A percentile compares a stretch with the other conserved stretches of the same genome.
Evolutionary conservation across 2,888 invertebrate genomes (phyloP).

Genomic region (Trisateles emortualis): DNA sequence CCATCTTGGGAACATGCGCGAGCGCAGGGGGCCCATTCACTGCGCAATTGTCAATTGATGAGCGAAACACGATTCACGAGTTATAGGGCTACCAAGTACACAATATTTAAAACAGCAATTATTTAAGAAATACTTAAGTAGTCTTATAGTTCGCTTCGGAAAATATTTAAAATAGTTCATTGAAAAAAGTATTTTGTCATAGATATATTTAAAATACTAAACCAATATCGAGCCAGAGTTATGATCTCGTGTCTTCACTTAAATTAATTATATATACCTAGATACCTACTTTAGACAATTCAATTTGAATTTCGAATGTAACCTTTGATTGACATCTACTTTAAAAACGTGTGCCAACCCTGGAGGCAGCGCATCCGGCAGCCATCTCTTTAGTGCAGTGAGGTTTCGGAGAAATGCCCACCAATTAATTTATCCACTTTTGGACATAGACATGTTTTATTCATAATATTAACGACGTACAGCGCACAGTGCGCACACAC

Average conservation of each 20-base stretch:
- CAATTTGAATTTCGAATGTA: background rate
- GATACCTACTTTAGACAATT: no score
- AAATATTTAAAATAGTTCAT: no score
- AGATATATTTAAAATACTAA: no score
- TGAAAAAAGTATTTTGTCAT: no score
- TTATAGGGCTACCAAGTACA: conserved; percentile 48
- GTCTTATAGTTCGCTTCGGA: no score
- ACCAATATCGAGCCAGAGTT: no score
- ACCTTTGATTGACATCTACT: background rate
- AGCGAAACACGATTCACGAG: conserved; percentile 60
- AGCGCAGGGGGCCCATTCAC: conserved; percentile 76
- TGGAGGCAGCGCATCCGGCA: conserved; percentile 43
- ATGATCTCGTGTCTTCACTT: no score
- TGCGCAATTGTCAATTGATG: conserved; percentile 74
- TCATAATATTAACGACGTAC: conserved; percentile 48
- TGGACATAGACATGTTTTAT: conserved; percentile 70
- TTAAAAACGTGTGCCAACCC: conserved; percentile 36
- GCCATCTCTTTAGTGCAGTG: conserved; percentile 34
- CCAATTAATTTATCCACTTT: conserved; percentile 75
- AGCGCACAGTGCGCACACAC: conserved; percentile 39
- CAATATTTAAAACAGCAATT: background rate
- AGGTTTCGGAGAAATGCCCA: conserved; percentile 63
- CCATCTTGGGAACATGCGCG: conserved; percentile 56
- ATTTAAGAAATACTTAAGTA: no score
- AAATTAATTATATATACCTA: no score